Conservation (phyloP, 2,797 vertebrate genomes). For the Potorous gilbertii region DNA sequence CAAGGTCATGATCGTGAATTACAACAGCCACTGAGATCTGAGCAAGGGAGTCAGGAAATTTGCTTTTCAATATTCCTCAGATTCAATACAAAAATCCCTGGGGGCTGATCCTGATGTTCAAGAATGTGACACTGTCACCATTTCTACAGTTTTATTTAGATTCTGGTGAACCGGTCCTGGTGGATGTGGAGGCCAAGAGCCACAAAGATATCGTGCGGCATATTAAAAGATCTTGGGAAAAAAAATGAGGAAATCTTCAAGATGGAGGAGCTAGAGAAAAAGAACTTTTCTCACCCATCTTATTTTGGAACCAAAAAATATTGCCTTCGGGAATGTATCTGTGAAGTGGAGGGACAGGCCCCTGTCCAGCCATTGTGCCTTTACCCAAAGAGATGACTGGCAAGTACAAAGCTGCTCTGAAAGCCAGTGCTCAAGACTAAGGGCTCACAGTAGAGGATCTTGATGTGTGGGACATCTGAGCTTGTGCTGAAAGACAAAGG, state of each 20-base stretch:
- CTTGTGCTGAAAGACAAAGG: background rate
- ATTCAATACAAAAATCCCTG: too few species aligned
- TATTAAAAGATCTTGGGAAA: slow-evolving; percentile 93
- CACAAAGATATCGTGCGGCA: slow-evolving; percentile 91
- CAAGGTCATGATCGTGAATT: slow-evolving; percentile 97
- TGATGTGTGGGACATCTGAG: background rate
- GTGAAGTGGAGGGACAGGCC: slow-evolving; percentile 96
- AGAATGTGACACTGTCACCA: too few species aligned
- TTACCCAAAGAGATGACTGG: slow-evolving; percentile 96
- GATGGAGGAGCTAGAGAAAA: slow-evolving; percentile 87
- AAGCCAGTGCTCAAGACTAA: slow-evolving; percentile 86
- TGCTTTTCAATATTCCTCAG: too few species aligned
- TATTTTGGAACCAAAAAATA: slow-evolving; percentile 95
- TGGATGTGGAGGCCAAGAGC: slow-evolving; percentile 94
- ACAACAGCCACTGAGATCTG: slow-evolving; percentile 91
- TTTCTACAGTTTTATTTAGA: slow-evolving; percentile 82
- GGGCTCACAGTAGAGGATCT: background rate
- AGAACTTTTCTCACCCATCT: slow-evolving; percentile 91
- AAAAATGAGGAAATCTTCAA: slow-evolving; percentile 88
- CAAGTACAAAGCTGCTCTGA: slow-evolving; percentile 88
- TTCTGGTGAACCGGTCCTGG: slow-evolving; percentile 93
- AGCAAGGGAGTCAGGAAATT: slow-evolving; percentile 93
- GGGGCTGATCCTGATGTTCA: too few species aligned
- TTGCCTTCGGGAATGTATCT: slow-evolving; percentile 94
- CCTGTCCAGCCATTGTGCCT: slow-evolving; percentile 91